Evolutionary conservation across 2,797 vertebrate species (phyloP).

Genomic region (Capromys pilorides): DNA sequence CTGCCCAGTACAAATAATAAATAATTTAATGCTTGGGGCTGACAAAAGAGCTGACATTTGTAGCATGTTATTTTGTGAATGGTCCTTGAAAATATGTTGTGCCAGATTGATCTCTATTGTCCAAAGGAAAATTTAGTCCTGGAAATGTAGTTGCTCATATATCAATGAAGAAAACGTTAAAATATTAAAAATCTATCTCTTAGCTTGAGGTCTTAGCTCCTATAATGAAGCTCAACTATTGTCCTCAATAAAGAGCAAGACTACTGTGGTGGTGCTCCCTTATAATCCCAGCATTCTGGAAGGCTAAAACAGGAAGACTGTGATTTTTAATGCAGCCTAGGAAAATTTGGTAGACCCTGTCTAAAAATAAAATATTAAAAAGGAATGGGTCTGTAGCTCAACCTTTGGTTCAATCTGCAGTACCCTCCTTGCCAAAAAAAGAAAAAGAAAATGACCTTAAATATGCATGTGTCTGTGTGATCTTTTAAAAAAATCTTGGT

Average conservation of each 20-base stretch:
- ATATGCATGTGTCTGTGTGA: not conserved
- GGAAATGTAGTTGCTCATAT: not conserved
- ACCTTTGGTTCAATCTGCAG: not conserved
- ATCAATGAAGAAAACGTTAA: not conserved
- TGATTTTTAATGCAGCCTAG: not conserved
- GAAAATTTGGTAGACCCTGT: not conserved
- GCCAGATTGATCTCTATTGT: not conserved
- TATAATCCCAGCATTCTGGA: not conserved
- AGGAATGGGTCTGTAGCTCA: not conserved
- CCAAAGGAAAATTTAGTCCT: slow-evolving; percentile 12
- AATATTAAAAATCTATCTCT: not conserved
- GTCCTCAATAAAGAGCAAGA: not conserved
- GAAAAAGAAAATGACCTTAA: not conserved
- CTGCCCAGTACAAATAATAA: not conserved
- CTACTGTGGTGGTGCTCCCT: no score
- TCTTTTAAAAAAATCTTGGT: not conserved
- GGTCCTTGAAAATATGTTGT: not conserved
- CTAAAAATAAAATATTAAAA: not conserved
- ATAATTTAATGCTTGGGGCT: not conserved
- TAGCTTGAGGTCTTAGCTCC: not conserved
- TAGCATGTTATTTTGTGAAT: not conserved
- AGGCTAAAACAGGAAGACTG: not conserved
- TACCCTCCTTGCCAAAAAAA: not conserved
- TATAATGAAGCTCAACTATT: not conserved
- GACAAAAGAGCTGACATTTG: not conserved